phyloP scores from a whole-genome alignment of 2,797 vertebrate species.

The Delichon dasypus region DNA sequence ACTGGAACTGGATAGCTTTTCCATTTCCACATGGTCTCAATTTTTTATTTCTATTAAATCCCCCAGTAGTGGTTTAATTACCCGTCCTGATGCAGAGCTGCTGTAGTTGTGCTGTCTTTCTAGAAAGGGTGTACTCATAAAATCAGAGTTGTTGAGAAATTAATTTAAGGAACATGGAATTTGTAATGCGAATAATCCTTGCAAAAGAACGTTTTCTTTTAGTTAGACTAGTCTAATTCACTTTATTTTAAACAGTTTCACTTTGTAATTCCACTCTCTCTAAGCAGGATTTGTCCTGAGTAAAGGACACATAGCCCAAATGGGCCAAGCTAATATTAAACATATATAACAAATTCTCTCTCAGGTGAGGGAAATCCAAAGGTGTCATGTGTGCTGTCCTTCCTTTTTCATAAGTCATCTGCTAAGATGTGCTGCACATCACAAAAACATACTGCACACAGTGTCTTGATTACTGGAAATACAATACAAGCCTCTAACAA shows the following conservation, averaged over 20 bases:
- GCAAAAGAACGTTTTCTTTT: neutral
- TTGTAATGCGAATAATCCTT: neutral
- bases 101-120: neutral
- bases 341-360: neutral
- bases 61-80: neutral
- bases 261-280: neutral
- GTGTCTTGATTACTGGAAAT: neutral
- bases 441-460: too few species aligned
- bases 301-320: neutral
- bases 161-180: neutral
- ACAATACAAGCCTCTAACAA: conserved; percentile 50
- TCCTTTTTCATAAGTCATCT: neutral
- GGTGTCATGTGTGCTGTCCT: neutral
- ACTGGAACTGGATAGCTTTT: neutral
- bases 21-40: neutral
- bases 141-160: neutral
- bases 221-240: neutral
- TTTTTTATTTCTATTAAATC: neutral
- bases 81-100: neutral
- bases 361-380: neutral
- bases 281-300: neutral
- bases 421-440: neutral
- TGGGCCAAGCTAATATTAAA: neutral
- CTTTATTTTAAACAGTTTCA: neutral
- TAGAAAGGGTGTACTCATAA: neutral